Evolutionary conservation across 2,888 invertebrate genomes (phyloP).

Genomic region (Dryobota labecula): DNA sequence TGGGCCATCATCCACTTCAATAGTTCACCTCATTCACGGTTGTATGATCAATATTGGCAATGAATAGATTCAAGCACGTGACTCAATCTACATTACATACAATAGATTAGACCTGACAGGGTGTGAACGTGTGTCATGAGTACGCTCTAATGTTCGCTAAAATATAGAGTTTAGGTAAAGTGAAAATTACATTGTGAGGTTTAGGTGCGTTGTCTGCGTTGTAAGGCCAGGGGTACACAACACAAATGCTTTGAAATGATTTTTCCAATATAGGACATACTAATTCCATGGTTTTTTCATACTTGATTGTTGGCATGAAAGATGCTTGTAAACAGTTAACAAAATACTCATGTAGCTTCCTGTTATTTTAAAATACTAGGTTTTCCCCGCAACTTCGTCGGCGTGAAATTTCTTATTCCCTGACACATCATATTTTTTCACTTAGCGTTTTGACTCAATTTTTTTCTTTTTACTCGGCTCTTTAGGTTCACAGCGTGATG

Average conservation of each 20-base stretch:
- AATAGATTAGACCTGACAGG: slow-evolving; percentile 46
- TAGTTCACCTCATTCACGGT: slow-evolving; percentile 18
- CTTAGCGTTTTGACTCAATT: too few relatives aligned
- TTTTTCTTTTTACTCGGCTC: too few relatives aligned
- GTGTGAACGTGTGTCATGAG: slow-evolving; percentile 12
- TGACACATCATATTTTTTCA: too few relatives aligned
- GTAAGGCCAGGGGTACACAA: neutral
- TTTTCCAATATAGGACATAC: too few relatives aligned
- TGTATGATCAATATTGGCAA: slow-evolving; percentile 15
- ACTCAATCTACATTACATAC: slow-evolving; percentile 49
- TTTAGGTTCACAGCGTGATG: too few relatives aligned
- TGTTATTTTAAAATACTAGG: neutral
- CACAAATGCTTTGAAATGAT: neutral
- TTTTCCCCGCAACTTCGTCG: too few relatives aligned
- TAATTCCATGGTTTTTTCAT: too few relatives aligned
- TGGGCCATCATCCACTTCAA: neutral
- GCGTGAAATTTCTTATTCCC: too few relatives aligned
- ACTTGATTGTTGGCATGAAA: too few relatives aligned
- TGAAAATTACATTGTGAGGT: slow-evolving; percentile 3
- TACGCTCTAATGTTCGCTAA: slow-evolving; percentile 18
- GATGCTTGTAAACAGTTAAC: neutral
- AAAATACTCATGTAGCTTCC: neutral
- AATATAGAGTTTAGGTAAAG: slow-evolving; percentile 18
- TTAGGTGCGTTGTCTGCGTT: neutral
- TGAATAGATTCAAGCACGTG: slow-evolving; percentile 37